These are phyloP conservation scores for Synanthedon andrenaeformis DNA, from an alignment of 2,888 invertebrate genomes.

Conservation along the genomic window DNA sequence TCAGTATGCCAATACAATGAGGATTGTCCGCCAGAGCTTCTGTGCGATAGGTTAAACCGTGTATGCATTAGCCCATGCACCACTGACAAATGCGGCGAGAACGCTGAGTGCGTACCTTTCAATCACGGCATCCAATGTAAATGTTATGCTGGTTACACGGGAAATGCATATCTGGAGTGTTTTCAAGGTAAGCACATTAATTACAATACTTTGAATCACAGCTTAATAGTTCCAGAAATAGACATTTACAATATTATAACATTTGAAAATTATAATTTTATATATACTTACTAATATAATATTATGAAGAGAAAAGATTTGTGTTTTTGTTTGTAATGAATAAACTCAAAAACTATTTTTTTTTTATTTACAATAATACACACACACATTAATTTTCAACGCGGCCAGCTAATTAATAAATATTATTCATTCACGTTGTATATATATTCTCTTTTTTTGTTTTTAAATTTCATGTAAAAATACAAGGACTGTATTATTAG, in stretches of 20 bases:
- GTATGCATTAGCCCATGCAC: constrained; percentile 86
- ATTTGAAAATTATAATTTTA: too few species aligned
- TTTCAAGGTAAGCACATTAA: constrained; percentile 55
- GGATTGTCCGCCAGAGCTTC: constrained; percentile 87
- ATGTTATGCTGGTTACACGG: constrained; percentile 79
- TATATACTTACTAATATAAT: not conserved
- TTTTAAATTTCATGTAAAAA: not conserved
- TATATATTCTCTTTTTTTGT: too few species aligned
- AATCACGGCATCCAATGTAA: constrained; percentile 83
- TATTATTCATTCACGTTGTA: not conserved
- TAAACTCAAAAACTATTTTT: too few species aligned
- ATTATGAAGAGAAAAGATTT: not conserved
- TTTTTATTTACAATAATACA: too few species aligned
- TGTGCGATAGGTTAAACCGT: constrained; percentile 87
- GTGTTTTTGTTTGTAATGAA: not conserved
- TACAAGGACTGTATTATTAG: not conserved
- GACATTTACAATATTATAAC: too few species aligned
- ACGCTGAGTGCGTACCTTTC: constrained; percentile 81
- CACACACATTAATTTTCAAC: too few species aligned
- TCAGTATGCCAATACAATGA: constrained; percentile 88
- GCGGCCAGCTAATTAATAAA: not conserved
- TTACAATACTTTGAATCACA: too few species aligned
- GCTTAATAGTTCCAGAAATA: too few species aligned
- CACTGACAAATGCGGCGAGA: constrained; percentile 83
- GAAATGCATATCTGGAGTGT: constrained; percentile 83